A percentile compares a stretch with the other conserved stretches of the same genome.
phyloP scores from a whole-genome alignment of 2,797 vertebrate species.

The Poliocrania exsul region DNA sequence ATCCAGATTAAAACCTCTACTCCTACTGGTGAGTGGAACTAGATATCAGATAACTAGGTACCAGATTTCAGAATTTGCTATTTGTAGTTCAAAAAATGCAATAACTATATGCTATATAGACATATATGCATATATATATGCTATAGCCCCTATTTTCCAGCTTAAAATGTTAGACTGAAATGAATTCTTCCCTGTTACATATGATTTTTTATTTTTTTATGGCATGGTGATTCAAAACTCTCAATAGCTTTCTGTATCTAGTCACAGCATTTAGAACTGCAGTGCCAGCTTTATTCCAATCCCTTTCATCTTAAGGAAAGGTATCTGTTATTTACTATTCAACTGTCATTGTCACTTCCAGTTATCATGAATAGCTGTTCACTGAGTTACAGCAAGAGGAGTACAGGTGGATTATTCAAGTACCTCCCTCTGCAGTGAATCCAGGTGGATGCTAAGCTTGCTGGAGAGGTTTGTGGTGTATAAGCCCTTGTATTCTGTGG shows the following conservation, averaged over 20 bases:
- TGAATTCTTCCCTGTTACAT: neutral
- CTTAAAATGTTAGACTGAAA: neutral
- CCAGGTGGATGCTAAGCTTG: neutral
- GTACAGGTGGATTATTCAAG: neutral
- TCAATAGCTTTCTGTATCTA: neutral
- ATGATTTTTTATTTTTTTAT: neutral
- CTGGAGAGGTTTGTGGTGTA: neutral
- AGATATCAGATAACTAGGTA: neutral
- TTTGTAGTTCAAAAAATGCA: neutral
- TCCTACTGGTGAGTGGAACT: neutral
- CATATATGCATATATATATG: too few relatives aligned
- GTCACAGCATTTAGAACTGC: neutral
- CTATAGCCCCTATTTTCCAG: neutral
- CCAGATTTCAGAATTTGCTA: neutral
- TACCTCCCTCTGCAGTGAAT: neutral
- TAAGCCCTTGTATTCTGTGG: neutral
- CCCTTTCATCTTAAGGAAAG: neutral
- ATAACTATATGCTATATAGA: neutral
- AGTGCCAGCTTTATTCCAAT: neutral
- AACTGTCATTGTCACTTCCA: neutral
- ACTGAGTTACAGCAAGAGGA: neutral
- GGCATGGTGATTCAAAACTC: neutral
- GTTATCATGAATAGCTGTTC: neutral
- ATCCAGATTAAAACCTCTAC: neutral
- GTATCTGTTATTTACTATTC: neutral